Evolutionary conservation across 2,797 vertebrate species (phyloP).

Genomic region (Gymnodraco acuticeps): DNA sequence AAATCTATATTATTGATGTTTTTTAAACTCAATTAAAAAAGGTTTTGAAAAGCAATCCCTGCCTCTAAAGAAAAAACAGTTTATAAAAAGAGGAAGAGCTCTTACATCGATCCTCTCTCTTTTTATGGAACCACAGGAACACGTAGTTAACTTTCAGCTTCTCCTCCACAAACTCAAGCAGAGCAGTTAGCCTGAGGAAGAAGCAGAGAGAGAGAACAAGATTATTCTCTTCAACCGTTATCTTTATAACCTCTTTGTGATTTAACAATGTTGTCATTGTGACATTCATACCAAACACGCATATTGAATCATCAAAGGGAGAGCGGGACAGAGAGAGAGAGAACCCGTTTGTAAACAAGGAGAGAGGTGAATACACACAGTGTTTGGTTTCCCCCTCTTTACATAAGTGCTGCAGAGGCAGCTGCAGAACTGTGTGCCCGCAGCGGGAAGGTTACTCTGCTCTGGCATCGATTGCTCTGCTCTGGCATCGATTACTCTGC

Average conservation of each 20-base stretch:
- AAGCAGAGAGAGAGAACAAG: slow-evolving; percentile 2
- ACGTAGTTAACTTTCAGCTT: slow-evolving; percentile 95
- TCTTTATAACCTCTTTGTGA: too few relatives aligned
- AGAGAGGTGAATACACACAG: too few relatives aligned
- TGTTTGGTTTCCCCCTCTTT: slow-evolving; percentile 36
- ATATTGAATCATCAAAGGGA: too few relatives aligned
- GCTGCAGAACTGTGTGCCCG: slow-evolving; percentile 46
- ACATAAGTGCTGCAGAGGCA: slow-evolving; percentile 70
- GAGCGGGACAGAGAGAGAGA: background rate
- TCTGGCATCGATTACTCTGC: slow-evolving; percentile 31
- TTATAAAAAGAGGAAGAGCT: slow-evolving; percentile 2
- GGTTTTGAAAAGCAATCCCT: background rate
- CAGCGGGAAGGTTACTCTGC: slow-evolving; percentile 56
- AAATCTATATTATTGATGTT: slow-evolving; percentile 1
- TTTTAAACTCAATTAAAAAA: background rate
- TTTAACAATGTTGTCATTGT: too few relatives aligned
- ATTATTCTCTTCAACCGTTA: too few relatives aligned
- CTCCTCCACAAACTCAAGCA: slow-evolving; percentile 96
- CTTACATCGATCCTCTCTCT: slow-evolving; percentile 95
- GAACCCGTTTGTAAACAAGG: background rate
- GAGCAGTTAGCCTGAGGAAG: slow-evolving; percentile 90
- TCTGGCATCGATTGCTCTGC: slow-evolving; percentile 46
- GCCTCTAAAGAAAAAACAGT: background rate
- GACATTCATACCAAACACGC: too few relatives aligned
- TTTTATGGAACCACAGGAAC: slow-evolving; percentile 97